A percentile compares a stretch with the other conserved stretches of the same genome.
These are phyloP conservation scores for Pseudoatta argentina DNA, from an alignment of 1,140 invertebrate genomes.

Conservation along the genomic window DNA sequence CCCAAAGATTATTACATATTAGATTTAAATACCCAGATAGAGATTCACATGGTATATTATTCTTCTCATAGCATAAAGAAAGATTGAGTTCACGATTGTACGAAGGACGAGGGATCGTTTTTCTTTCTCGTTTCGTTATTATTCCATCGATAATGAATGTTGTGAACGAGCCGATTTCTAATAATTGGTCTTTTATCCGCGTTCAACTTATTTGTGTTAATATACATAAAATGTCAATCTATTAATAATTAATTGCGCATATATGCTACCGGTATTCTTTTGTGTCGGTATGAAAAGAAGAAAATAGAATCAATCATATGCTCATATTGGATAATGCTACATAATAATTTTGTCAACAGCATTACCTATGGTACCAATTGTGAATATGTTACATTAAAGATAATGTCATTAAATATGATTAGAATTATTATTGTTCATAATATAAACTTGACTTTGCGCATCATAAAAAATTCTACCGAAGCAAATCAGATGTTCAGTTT, in stretches of 20 bases:
- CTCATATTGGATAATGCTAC: no score
- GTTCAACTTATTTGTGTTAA: neutral
- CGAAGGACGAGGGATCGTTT: neutral
- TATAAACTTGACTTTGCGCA: neutral
- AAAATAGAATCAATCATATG: neutral
- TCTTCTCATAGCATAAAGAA: neutral
- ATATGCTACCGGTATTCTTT: neutral
- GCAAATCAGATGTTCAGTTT: neutral
- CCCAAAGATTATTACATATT: neutral
- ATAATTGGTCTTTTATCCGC: constrained; percentile 43
- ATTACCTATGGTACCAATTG: neutral
- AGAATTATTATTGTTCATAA: constrained; percentile 15
- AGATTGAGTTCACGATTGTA: neutral
- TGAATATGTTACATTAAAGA: neutral
- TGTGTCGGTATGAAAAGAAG: neutral
- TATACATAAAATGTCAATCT: constrained; percentile 35
- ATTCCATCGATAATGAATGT: neutral
- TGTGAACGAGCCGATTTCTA: neutral
- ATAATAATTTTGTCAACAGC: neutral
- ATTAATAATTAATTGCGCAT: constrained; percentile 23
- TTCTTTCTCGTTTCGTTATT: neutral
- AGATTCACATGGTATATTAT: neutral
- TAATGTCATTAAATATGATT: constrained; percentile 11
- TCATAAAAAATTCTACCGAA: neutral
- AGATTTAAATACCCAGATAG: neutral